Conservation (phyloP, 1,140 invertebrate species). For the Matsumurasca onukii region DNA sequence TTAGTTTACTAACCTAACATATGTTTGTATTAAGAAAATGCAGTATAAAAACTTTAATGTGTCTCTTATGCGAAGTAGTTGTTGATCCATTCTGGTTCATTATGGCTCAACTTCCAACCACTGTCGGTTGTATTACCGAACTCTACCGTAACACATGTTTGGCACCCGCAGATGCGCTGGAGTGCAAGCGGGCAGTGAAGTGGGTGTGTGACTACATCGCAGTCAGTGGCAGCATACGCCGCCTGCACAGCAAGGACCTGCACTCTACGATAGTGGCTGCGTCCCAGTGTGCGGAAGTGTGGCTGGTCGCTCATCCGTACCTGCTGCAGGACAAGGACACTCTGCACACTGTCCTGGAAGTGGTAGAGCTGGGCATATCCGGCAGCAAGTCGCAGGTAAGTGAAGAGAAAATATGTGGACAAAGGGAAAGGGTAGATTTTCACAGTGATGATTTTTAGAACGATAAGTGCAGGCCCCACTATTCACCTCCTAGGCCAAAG, state of each 20-base stretch:
- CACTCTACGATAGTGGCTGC: conserved; percentile 97
- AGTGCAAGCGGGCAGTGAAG: conserved; percentile 92
- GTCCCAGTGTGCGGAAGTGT: conserved; percentile 87
- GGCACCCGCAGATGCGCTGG: conserved; percentile 76
- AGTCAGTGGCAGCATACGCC: conserved; percentile 92
- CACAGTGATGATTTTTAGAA: conserved; percentile 12
- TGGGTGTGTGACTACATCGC: conserved; percentile 98
- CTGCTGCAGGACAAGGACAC: conserved; percentile 90
- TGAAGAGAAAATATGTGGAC: neutral
- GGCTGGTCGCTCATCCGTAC: conserved; percentile 87
- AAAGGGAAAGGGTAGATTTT: no score
- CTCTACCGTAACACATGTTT: no score
- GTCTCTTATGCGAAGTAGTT: no score
- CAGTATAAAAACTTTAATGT: no score
- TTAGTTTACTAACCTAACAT: no score
- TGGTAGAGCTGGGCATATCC: conserved; percentile 96
- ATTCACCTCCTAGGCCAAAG: no score
- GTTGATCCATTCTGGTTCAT: no score
- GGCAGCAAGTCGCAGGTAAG: conserved; percentile 80
- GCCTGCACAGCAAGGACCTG: conserved; percentile 94
- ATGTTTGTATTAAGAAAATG: no score
- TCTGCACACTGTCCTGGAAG: conserved; percentile 89
- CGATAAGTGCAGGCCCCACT: no score
- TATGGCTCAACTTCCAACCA: no score
- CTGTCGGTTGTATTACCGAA: no score